Base-by-base conservation (phyloP, 2,797 vertebrate species). In the Leuciscus waleckii region DNA sequence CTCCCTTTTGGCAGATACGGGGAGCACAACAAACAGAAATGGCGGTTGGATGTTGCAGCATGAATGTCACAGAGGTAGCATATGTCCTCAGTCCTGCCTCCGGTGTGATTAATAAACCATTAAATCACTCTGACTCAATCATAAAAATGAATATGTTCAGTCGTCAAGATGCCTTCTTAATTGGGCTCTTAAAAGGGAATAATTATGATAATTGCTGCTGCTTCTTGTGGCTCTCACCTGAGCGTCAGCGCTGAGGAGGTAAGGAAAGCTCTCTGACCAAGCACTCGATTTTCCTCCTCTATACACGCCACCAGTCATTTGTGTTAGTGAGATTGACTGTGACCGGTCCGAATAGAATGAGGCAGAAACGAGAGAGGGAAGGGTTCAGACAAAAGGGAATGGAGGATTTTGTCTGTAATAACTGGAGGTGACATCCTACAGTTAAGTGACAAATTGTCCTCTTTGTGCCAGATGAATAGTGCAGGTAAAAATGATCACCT, bases 401-500 rank as follows among this genome's bases (percentile, higher is more conserved):
- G 8, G 56, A 39, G 61, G 51, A 82, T 83, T n/a, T 79, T 67
- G 46, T 80, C 63, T 75, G 58, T 83, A 83, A 79, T 83, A n/a
- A 67, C 76, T 49, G 39, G 56, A 65, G 29, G 70, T 49, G 26
- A 75, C 61, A 84, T 78, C 19, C n/a, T 65, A 54, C n/a, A 69
- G 49, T 70, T 78, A 68, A 67, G 32, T 46, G 58, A 87, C 35
- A 56, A 80, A 80, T 87, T 49, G 26, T 77, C 19, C 69, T 83
- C 43, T 73, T 71, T 80, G 70, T 46, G 39, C 17, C 19, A n/a
- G 23, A 82, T 61, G 63, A 81, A 75, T 23, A 87, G 82, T 29
- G 37, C 0, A 29, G 68, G 51, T 68, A 32, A 61, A 80, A 41
- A 63, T 51, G 8, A 69, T 69, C 23, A 23, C 10, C 19, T 23